A percentile compares a stretch with the other conserved stretches of the same genome.
phyloP scores from a whole-genome alignment of 2,888 invertebrate genomes.

The Drosophila paramelanica region DNA sequence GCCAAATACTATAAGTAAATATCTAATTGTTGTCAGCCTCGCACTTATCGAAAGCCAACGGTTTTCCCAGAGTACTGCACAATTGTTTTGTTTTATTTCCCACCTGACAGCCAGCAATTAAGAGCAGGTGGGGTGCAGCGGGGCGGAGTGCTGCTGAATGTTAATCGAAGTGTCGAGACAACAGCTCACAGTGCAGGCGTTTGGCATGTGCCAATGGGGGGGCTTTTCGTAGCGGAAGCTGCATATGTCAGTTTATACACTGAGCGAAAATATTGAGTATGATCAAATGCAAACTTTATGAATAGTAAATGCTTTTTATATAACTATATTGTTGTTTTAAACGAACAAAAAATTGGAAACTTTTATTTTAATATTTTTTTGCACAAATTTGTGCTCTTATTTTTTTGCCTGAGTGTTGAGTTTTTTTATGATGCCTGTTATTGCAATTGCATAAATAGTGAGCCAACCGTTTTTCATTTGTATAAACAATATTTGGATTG shows the following conservation, averaged over 20 bases:
- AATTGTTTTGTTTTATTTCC: conserved; percentile 6
- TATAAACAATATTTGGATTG: conserved; percentile 6
- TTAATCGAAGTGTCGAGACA: conserved; percentile 34
- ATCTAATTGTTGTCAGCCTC: conserved; percentile 41
- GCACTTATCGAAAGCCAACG: conserved; percentile 9
- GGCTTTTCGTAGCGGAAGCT: background rate
- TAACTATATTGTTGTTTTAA: too few relatives aligned
- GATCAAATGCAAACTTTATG: too few relatives aligned
- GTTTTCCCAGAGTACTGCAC: background rate
- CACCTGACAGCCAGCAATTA: conserved; percentile 11
- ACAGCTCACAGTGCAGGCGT: conserved; percentile 2
- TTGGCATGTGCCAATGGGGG: background rate
- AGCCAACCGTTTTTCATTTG: conserved; percentile 11
- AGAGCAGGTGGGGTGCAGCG: background rate
- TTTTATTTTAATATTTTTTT: too few relatives aligned
- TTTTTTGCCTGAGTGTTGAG: conserved; percentile 3
- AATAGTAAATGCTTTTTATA: too few relatives aligned
- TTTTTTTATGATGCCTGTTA: conserved; percentile 25
- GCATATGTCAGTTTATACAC: conserved; percentile 16
- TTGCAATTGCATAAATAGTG: conserved; percentile 22
- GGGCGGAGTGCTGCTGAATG: background rate
- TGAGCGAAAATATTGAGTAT: background rate
- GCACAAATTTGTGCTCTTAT: background rate
- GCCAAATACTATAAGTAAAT: conserved; percentile 47
- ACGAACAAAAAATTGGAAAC: too few relatives aligned